Evolutionary conservation across 2,113 vertebrate genomes (phyloP).

Genomic region (Hemiscyllium ocellatum): DNA sequence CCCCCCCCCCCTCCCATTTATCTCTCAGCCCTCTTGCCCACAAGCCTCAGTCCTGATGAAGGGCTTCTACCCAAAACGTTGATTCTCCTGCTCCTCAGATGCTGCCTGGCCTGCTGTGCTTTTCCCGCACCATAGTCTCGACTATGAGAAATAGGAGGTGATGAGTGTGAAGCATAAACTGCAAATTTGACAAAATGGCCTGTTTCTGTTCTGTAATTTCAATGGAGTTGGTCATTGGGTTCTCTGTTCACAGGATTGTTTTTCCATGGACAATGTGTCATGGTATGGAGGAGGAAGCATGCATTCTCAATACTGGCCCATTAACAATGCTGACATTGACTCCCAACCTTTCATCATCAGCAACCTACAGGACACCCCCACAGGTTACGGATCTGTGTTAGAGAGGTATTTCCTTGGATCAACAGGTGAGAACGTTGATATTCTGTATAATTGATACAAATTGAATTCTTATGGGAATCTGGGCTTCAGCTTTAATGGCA

Average conservation of each 20-base stretch:
- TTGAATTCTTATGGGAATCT: neutral
- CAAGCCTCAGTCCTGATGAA: too few relatives aligned
- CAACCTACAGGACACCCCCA: conserved; percentile 58
- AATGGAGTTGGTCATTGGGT: neutral
- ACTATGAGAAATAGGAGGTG: too few relatives aligned
- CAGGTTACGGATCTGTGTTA: conserved; percentile 66
- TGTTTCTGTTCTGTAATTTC: neutral
- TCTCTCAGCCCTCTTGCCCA: too few relatives aligned
- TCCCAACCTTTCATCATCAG: conserved; percentile 67
- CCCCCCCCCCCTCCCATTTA: too few relatives aligned
- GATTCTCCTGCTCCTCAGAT: too few relatives aligned
- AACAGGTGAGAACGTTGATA: conserved; percentile 61
- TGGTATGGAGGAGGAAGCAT: conserved; percentile 76
- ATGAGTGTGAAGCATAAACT: neutral
- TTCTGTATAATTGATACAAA: neutral
- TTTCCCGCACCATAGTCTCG: too few relatives aligned
- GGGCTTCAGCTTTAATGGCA: neutral
- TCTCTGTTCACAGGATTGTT: conserved; percentile 66
- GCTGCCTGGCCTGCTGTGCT: too few relatives aligned
- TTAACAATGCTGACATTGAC: conserved; percentile 62
- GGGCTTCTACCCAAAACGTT: too few relatives aligned
- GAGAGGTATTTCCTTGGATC: conserved; percentile 82
- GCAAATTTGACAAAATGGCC: neutral
- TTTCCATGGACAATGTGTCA: conserved; percentile 81
- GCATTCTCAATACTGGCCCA: conserved; percentile 68